Evolutionary conservation across 2,113 vertebrate species (phyloP), one percentile per base, ranked within the genome.

Genomic region (Vimba vimba): DNA sequence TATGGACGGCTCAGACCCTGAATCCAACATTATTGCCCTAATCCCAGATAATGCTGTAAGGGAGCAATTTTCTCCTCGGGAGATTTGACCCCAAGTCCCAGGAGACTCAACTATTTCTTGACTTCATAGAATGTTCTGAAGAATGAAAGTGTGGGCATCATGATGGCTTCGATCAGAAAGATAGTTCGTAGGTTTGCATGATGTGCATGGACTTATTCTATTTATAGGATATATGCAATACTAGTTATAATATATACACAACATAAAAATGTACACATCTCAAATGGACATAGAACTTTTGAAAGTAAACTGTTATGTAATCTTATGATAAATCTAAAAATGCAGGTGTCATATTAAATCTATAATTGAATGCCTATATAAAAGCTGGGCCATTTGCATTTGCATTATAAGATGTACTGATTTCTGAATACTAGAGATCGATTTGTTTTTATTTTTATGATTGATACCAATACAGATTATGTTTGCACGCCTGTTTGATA

Each of bases 41-140:
- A 95, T 95, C 94, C 94, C 93, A 92, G 94, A 95, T 95, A 94
- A 95, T 94, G 93, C 93, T 91, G 86, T 93, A 95, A 94, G 94
- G 87, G 93, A 94, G 93, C 94, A 95, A 95, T 95, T 95, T 95
- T 95, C 94, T 93, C 92, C 93, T 93, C 90, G 90, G 95, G 91
- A 94, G 93, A 94, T 93, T 93, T 93, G 83, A 83, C 90, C 92
- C 93, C 91, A 94, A 94, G 92, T 94, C 92, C 91, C 90, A 93
- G 87, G 93, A 91, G 92, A 94, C 91, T 93, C 92, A 92, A 93
- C 94, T 92, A 94, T 95, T 92, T 95, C 93, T 93, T 69, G 94
- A 92, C 93, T 90, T 91, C 92, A 90, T 89, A 92, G 93, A 94
- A 93, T 93, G 93, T 92, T 93, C 86, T 93, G 93, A 91, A 93